Percentiles rank a stretch among this genome's conserved stretches.
Evolutionary conservation across 2,888 invertebrate genomes (phyloP).

Genomic region (Caenorhabditis plicata): DNA sequence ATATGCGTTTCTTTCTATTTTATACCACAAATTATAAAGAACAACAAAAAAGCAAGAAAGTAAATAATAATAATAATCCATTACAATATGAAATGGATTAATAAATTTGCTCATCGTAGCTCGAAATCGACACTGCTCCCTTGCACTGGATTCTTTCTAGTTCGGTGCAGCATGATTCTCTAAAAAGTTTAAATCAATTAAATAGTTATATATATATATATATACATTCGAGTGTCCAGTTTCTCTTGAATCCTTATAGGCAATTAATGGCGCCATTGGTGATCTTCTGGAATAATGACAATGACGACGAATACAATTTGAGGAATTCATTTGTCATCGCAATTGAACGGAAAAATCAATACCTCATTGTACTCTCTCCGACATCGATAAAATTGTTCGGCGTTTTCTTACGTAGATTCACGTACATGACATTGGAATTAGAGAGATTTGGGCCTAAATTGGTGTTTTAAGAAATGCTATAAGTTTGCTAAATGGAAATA

Average conservation of each 20-base stretch:
- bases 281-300: constrained; percentile 24
- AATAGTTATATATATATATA: too few species aligned
- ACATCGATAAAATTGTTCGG: constrained; percentile 28
- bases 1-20: too few species aligned
- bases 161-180: constrained; percentile 26
- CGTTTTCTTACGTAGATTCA: constrained; percentile 20
- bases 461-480: neutral
- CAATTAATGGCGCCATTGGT: constrained; percentile 34
- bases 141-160: constrained; percentile 13
- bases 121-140: constrained; percentile 28
- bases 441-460: constrained; percentile 7
- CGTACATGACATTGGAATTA: constrained; percentile 21
- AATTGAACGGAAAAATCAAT: neutral
- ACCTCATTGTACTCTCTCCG: constrained; percentile 26
- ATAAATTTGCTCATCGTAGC: constrained; percentile 15
- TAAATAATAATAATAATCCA: too few species aligned
- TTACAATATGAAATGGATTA: too few species aligned
- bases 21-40: too few species aligned
- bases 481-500: too few species aligned
- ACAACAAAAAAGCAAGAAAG: too few species aligned
- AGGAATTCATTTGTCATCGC: too few species aligned
- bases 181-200: too few species aligned
- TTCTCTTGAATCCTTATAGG: constrained; percentile 36
- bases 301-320: constrained; percentile 2
- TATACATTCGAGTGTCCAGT: constrained; percentile 29